Base-by-base conservation (phyloP, 2,888 invertebrate genomes). In the Stomorhina lunata region DNA sequence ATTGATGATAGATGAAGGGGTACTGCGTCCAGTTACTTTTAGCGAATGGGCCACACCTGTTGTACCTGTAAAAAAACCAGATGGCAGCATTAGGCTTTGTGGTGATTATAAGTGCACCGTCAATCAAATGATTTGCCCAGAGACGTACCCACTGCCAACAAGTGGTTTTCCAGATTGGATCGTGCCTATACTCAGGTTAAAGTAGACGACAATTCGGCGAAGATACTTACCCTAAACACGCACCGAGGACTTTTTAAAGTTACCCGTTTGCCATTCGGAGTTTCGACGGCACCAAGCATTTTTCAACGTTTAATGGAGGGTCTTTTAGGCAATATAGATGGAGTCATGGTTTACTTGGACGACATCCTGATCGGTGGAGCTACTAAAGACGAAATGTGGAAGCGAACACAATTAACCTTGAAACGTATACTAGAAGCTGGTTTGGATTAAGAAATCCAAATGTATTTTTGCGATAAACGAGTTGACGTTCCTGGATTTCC, bases 231-330 rank as follows among this genome's bases (percentile, higher is more conserved):
- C 9, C 22, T 83, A 1, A 83, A 83, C 45, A 83, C 80, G 0
- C 45, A 63, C 15, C 57, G 43, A 1, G 68, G 72, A 0, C 50
- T 81, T 59, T 77, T 73, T 25, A 53, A 73, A 50, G 69, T 72
- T 50, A 73, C 69, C 29, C 10, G 73, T 17, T 27, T 83, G 10
- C 68, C 83, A 15, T 77, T 72, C 17, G 76, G 80, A 12, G 55
- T 80, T 53, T 75, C 72, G 17, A 72, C 53, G 0, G 79, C 83
- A 4, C 68, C 79, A n/a, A 79, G 78, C 57, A 79, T 79, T 43
- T 83, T 80, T 7, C 68, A 83, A 53, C 76, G 68, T 4, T 45
- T 66, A 9, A 76, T 82, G 82, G 79, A 79, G 40, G 34, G 65
- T 12, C 17, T 82, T 9, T 55, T 71, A 53, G n/a, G 12, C 4